Conservation (phyloP, 2,797 vertebrate genomes). For the Oryzias dopingdopingensis region DNA sequence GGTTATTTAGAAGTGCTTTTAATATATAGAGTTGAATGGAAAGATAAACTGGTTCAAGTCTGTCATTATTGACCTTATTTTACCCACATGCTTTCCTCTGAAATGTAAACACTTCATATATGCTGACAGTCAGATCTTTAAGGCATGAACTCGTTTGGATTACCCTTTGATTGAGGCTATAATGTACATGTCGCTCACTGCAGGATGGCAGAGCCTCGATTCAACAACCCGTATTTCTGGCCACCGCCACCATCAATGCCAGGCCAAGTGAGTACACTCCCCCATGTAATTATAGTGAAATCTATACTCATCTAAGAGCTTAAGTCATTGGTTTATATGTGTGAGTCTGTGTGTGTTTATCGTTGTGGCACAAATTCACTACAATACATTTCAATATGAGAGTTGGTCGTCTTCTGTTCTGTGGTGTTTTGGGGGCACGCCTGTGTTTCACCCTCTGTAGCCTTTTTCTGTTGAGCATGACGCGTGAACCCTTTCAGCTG, state of each 20-base stretch:
- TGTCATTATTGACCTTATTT: background rate
- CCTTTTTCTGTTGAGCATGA: slow-evolving; percentile 76
- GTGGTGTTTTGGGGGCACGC: slow-evolving; percentile 23
- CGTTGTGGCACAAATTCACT: slow-evolving; percentile 24
- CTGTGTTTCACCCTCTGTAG: slow-evolving; percentile 64
- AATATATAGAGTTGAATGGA: no score
- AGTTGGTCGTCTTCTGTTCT: slow-evolving; percentile 14
- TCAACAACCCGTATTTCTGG: slow-evolving; percentile 99
- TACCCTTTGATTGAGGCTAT: slow-evolving; percentile 7
- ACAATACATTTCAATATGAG: background rate
- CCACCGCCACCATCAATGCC: slow-evolving; percentile 95
- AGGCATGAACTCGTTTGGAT: background rate
- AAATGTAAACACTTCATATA: background rate
- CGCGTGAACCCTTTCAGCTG: slow-evolving; percentile 82
- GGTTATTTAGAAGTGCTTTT: no score
- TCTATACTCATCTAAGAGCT: slow-evolving; percentile 7
- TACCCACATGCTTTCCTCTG: background rate
- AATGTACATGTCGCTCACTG: slow-evolving; percentile 20
- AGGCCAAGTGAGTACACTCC: slow-evolving; percentile 87
- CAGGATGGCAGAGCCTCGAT: slow-evolving; percentile 99
- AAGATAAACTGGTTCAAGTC: background rate
- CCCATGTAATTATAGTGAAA: slow-evolving; percentile 8
- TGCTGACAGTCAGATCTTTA: background rate
- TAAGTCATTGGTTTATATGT: slow-evolving; percentile 50
- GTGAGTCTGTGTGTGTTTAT: slow-evolving; percentile 60